phyloP scores from a whole-genome alignment of 2,888 invertebrate genomes.

The Thymelicus sylvestris region DNA sequence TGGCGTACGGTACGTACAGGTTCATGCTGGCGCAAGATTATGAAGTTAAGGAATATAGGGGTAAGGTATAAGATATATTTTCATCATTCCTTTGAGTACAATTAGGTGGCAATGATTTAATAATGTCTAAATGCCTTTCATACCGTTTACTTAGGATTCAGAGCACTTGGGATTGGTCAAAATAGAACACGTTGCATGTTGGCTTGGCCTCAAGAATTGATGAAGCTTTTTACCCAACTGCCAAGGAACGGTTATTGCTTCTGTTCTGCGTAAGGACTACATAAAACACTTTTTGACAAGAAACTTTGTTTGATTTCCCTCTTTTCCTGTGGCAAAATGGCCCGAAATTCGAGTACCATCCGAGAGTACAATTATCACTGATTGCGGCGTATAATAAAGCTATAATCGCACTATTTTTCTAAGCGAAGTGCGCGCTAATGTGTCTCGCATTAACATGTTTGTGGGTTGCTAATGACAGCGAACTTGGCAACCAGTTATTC shows the following conservation, averaged over 20 bases:
- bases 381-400: constrained; percentile 76
- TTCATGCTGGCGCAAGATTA: constrained; percentile 9
- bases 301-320: not conserved
- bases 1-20: constrained; percentile 17
- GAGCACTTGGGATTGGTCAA: too few species aligned
- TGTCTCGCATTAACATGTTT: constrained; percentile 54
- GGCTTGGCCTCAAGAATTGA: too few species aligned
- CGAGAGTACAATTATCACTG: constrained; percentile 52
- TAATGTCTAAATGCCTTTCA: not conserved
- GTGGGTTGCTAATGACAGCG: constrained; percentile 36
- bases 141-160: not conserved
- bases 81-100: not conserved
- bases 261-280: too few species aligned
- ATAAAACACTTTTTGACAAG: not conserved
- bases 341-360: constrained; percentile 4
- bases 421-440: constrained; percentile 65
- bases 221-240: too few species aligned
- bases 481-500: not conserved
- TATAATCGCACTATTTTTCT: constrained; percentile 68
- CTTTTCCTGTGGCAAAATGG: not conserved
- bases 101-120: not conserved
- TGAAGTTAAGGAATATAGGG: constrained; percentile 5
- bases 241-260: too few species aligned
- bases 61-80: not conserved
- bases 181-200: too few species aligned